Evolutionary conservation across 2,888 invertebrate species (phyloP), one percentile per base, ranked within the genome.

Genomic region (Dendrolimus houi): DNA sequence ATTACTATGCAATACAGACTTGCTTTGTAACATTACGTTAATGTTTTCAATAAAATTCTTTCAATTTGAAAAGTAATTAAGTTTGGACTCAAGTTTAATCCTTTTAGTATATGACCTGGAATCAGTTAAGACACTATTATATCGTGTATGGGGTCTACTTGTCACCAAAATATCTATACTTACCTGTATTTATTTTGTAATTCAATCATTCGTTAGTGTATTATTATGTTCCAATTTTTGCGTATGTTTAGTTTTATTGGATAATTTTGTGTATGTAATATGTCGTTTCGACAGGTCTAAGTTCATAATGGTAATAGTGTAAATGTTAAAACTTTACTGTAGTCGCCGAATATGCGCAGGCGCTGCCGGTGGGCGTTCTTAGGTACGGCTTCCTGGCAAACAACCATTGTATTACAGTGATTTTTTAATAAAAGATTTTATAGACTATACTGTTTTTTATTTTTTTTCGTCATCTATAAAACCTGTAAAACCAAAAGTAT

Each of bases 401-500:
- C 55, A 9, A 56, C 13, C 80, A 83, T 77, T 76, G 77, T 79
- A 81, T 82, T 83, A 82, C 89, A 88, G 86, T 89, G 87, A 81
- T 86, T 88, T 87, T 85, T 74, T 83, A 86, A 83, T 83, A 83
- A 88, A 89, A 84, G 77, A 83, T 83, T 88, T 90, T 89, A 87
- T 87, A 88, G 87, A 86, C 86, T 81, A 79, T 69, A 58, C 17
- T 54, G 57, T 59, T 55, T 67, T 79, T 79, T 71, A 73, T 75
- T 77, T 67, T 17, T 17, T 0, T 29, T 29, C 29, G 6, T 29
- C 29, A 29, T 3, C 29, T 29, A 29, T 17, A 17, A 3, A 29
- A 29, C 29, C 29, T 29, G 29, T 17, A 29, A 29, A 29, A 29
- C 6, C 6, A 3, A 29, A 29, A 29, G 29, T 29, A 6, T 29